A percentile compares a stretch with the other conserved stretches of the same genome.
Conservation (phyloP, 2,113 vertebrate species). For the Tachysurus fulvidraco region DNA sequence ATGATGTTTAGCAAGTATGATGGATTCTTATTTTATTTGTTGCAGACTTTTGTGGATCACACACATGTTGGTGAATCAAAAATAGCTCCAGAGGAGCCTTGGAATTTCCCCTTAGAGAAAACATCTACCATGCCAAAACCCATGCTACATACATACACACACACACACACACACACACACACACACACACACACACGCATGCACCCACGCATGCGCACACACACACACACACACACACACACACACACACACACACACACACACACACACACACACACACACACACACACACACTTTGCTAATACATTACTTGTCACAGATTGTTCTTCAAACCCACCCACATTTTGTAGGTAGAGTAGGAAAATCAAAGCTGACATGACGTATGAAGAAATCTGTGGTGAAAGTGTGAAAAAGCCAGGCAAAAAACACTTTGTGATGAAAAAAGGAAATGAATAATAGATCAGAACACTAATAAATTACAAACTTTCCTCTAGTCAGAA, state of each 20-base stretch:
- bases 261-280: slow-evolving; percentile 26
- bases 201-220: no score
- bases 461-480: neutral
- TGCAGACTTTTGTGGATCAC: slow-evolving; percentile 30
- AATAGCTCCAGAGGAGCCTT: slow-evolving; percentile 36
- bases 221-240: neutral
- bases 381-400: neutral
- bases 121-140: slow-evolving; percentile 32
- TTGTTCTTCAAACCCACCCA: neutral
- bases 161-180: neutral
- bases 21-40: slow-evolving; percentile 3
- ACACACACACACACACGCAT: no score
- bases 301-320: neutral
- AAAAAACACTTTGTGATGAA: neutral
- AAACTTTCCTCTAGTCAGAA: slow-evolving; percentile 26
- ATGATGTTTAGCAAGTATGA: slow-evolving; percentile 6
- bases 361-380: neutral
- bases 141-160: slow-evolving; percentile 32
- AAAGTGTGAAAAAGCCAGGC: neutral
- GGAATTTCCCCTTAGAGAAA: slow-evolving; percentile 48
- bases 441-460: neutral
- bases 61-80: slow-evolving; percentile 38
- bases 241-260: no score
- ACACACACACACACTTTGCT: neutral
- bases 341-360: neutral